phyloP scores from a whole-genome alignment of 2,888 invertebrate genomes.

The Kuschelorhynchus macadamiae region DNA sequence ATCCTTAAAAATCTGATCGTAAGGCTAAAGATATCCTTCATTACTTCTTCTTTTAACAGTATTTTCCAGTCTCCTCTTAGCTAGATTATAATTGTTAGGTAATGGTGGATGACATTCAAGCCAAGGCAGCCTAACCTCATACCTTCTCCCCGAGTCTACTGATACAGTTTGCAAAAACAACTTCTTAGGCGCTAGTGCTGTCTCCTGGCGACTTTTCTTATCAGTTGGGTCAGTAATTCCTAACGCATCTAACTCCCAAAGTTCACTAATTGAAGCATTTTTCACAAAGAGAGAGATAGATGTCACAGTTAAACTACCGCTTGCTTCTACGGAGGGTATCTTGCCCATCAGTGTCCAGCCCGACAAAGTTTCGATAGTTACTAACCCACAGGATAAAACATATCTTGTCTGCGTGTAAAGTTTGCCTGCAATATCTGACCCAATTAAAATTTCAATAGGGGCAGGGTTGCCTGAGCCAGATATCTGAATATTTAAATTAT shows the following conservation, averaged over 20 bases:
- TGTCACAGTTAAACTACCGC: constrained; percentile 3
- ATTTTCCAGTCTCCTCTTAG: constrained; percentile 36
- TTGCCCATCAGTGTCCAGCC: constrained; percentile 44
- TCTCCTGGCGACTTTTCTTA: constrained; percentile 30
- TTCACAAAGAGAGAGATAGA: constrained; percentile 19
- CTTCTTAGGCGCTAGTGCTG: constrained; percentile 10
- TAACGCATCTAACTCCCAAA: constrained; percentile 60
- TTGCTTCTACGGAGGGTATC: not conserved
- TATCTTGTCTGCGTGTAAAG: constrained; percentile 36
- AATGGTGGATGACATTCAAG: constrained; percentile 42
- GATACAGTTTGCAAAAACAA: constrained; percentile 40
- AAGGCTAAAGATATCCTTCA: not conserved
- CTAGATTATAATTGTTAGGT: constrained; percentile 33
- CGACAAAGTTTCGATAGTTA: constrained; percentile 32
- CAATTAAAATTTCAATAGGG: not conserved
- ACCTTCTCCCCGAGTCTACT: constrained; percentile 35
- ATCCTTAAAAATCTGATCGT: constrained; percentile 42
- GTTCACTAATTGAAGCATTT: constrained; percentile 23
- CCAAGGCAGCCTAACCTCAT: constrained; percentile 49
- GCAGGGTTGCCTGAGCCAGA: not conserved
- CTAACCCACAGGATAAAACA: constrained; percentile 1
- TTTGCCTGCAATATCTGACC: constrained; percentile 17
- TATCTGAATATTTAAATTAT: constrained; percentile 11
- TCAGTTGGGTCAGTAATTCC: constrained; percentile 59
- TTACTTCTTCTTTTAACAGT: constrained; percentile 14